Percentiles rank a stretch among this genome's conserved stretches.
phyloP scores from a whole-genome alignment of 2,888 invertebrate species.

The Aporophyla lueneburgensis region DNA sequence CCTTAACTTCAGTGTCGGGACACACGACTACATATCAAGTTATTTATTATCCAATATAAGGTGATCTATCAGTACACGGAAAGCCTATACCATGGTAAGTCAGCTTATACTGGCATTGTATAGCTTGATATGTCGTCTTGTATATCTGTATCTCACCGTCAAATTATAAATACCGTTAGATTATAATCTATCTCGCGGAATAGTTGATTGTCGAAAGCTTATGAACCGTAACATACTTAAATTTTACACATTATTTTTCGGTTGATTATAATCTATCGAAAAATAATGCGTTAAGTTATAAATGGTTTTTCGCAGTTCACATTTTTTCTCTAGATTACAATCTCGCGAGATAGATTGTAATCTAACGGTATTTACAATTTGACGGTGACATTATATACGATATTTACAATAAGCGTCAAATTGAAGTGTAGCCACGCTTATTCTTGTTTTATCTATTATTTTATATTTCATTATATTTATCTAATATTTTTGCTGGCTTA shows the following conservation, averaged over 20 bases:
- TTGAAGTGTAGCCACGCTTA: neutral
- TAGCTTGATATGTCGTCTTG: neutral
- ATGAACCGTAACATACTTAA: too few species aligned
- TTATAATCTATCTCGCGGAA: too few species aligned
- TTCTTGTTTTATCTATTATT: conserved; percentile 1
- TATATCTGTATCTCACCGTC: neutral
- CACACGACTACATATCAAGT: neutral
- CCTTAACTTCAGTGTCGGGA: neutral
- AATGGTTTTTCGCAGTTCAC: too few species aligned
- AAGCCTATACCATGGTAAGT: neutral
- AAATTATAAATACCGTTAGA: too few species aligned
- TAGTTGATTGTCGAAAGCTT: too few species aligned
- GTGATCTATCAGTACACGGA: neutral
- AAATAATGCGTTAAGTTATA: too few species aligned
- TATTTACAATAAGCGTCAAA: conserved; percentile 31
- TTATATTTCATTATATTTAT: conserved; percentile 1
- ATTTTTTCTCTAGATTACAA: too few species aligned
- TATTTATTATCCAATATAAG: neutral
- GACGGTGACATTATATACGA: neutral
- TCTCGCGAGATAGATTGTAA: too few species aligned
- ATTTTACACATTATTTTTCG: too few species aligned
- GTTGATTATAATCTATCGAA: too few species aligned
- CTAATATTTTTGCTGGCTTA: neutral
- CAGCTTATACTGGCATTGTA: neutral
- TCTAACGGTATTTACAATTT: too few species aligned